Evolutionary conservation across 2,113 vertebrate genomes (phyloP).

Genomic region (Lipophrys pholis): DNA sequence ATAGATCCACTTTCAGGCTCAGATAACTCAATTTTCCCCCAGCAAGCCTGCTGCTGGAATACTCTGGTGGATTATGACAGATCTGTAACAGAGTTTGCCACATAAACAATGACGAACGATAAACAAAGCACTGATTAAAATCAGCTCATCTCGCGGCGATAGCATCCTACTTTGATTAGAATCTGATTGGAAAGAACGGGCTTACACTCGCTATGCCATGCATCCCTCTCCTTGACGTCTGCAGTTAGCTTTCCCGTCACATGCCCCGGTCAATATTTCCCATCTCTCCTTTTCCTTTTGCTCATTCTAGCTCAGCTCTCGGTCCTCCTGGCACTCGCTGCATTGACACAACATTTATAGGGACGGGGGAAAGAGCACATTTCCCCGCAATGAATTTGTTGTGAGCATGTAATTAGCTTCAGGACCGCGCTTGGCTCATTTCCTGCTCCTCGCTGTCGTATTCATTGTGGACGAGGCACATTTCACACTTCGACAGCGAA

Average conservation of each 20-base stretch:
- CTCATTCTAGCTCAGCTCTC: conserved; percentile 9
- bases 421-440: conserved; percentile 36
- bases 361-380: conserved; percentile 47
- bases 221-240: conserved; percentile 8
- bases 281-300: neutral
- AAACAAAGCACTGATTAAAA: conserved; percentile 60
- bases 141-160: conserved; percentile 22
- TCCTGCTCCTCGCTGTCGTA: conserved; percentile 23
- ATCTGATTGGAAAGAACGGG: conserved; percentile 33
- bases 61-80: conserved; percentile 27
- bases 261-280: conserved; percentile 13
- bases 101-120: conserved; percentile 42
- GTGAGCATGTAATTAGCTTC: conserved; percentile 59
- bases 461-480: conserved; percentile 34
- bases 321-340: neutral
- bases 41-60: conserved; percentile 22
- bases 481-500: neutral
- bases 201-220: conserved; percentile 6
- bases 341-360: conserved; percentile 56
- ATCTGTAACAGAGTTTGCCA: conserved; percentile 39
- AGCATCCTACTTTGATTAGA: conserved; percentile 33
- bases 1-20: conserved; percentile 33
- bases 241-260: conserved; percentile 25
- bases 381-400: conserved; percentile 41
- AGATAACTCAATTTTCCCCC: conserved; percentile 35